Conservation (phyloP, 2,113 vertebrate species). For the Trichomycterus rosablanca region DNA sequence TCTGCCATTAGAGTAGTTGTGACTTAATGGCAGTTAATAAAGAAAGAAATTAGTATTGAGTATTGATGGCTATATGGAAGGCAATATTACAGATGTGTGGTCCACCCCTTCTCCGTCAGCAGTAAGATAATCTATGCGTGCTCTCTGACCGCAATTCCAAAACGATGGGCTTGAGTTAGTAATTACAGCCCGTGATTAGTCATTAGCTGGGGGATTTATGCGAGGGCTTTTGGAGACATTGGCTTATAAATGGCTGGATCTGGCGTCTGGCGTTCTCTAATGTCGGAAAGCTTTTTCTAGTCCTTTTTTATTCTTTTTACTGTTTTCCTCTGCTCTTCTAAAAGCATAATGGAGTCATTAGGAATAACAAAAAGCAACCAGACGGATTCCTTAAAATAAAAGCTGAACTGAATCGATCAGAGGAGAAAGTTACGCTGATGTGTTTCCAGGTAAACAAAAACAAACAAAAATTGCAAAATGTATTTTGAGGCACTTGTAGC, state of each 20-base stretch:
- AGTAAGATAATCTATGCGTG: background rate
- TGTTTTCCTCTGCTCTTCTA: background rate
- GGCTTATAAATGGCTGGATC: constrained; percentile 1
- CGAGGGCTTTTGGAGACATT: constrained; percentile 17
- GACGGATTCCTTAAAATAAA: constrained; percentile 16
- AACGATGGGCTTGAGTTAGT: constrained; percentile 2
- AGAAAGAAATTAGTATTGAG: too few species aligned
- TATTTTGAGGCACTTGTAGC: too few species aligned
- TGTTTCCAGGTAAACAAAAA: too few species aligned
- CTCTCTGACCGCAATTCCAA: background rate
- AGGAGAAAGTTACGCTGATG: too few species aligned
- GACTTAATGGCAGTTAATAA: too few species aligned
- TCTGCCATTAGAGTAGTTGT: too few species aligned
- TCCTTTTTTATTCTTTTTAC: too few species aligned
- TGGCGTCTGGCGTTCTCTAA: background rate
- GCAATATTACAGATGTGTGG: too few species aligned
- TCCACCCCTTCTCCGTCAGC: background rate
- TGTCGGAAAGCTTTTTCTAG: constrained; percentile 14
- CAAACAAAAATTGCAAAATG: too few species aligned
- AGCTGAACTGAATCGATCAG: too few species aligned
- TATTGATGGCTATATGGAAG: too few species aligned
- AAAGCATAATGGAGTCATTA: background rate
- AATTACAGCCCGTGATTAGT: background rate
- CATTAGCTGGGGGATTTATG: constrained; percentile 8
- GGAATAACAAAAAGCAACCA: background rate